Evolutionary conservation across 2,888 invertebrate genomes (phyloP), one percentile per base, ranked within the genome.

Genomic region (Drosophila acutilabella): DNA sequence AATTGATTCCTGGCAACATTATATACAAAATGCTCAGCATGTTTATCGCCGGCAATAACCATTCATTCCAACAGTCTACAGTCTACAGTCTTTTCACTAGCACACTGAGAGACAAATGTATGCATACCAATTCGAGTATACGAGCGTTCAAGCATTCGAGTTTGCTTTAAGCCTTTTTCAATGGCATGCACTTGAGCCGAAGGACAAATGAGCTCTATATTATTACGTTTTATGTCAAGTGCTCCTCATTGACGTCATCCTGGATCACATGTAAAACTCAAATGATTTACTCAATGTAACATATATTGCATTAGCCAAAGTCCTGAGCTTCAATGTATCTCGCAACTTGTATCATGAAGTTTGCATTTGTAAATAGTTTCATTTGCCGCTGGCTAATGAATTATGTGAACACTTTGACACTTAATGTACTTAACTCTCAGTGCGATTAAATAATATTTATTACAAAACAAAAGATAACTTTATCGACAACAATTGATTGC

Each of bases 131-230:
- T 38, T 26, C 30, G 30, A 30, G 30, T 18, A 23, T 6, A 6
- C 6, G 23, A 23, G 23, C 23, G 6, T 23, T 23, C 23, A 6
- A 23, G 23, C 23, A 23, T 23, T 71, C 44, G 11, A 33, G 38
- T 10, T 69, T 74, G 62, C 71, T 77, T 56, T 84, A 81, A 89
- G 85, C 77, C 87, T 79, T 83, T 88, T 80, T 71, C 64, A 77
- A 89, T 89, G 78, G 74, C 79, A 74, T 87, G 81, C 83, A 80
- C 84, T 88, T 64, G 71, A 74, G 81, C 71, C 56, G 64, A 26
- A 64, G 76, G 60, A 79, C 89, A 87, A 90, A 89, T 89, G 89
- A 89, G 90, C 89, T 90, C 90, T 90, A 89, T 81, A 90, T 87
- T 89, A 87, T 81, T 71, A 74, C 88, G 65, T 73, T 81, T 81